Base-by-base conservation (phyloP, 2,888 invertebrate genomes). In the Diaperis boleti region DNA sequence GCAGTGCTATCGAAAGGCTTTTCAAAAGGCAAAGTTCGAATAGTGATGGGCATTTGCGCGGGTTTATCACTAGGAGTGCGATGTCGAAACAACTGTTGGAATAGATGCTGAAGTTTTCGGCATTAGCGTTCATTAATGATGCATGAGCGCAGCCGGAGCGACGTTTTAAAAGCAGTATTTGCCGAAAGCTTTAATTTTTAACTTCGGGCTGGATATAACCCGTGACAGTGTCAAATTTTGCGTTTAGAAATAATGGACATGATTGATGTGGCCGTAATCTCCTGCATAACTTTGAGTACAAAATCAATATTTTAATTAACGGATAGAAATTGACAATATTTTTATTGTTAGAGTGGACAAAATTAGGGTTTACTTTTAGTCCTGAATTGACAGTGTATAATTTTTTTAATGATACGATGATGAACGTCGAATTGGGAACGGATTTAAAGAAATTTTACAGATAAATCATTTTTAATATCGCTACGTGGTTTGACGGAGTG, bases 261-360 rank as follows among this genome's bases (percentile, higher is more conserved):
- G 50, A 50, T 50, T 50, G 50, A 50, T 50, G 18, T 20, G 18
- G 33, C 18, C 33, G 33, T 50, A 50, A 50, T 50, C 10, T 50
- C 50, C n/a, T n/a, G n/a, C n/a, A n/a, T n/a, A n/a, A n/a, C n/a
- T n/a, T n/a, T n/a, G n/a, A n/a, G n/a, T n/a, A n/a, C n/a, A n/a
- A n/a, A n/a, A n/a, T n/a, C n/a, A n/a, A n/a, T n/a, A n/a, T n/a
- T n/a, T n/a, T n/a, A n/a, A n/a, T n/a, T n/a, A n/a, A n/a, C n/a
- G n/a, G n/a, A n/a, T n/a, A n/a, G n/a, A n/a, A n/a, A n/a, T n/a
- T n/a, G n/a, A n/a, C n/a, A n/a, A n/a, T n/a, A n/a, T n/a, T n/a
- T n/a, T n/a, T n/a, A n/a, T n/a, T n/a, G n/a, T n/a, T n/a, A n/a
- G n/a, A n/a, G n/a, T n/a, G n/a, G n/a, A n/a, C n/a, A n/a, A n/a